phyloP scores from a whole-genome alignment of 2,797 vertebrate genomes.

The Thalassophryne amazonica region DNA sequence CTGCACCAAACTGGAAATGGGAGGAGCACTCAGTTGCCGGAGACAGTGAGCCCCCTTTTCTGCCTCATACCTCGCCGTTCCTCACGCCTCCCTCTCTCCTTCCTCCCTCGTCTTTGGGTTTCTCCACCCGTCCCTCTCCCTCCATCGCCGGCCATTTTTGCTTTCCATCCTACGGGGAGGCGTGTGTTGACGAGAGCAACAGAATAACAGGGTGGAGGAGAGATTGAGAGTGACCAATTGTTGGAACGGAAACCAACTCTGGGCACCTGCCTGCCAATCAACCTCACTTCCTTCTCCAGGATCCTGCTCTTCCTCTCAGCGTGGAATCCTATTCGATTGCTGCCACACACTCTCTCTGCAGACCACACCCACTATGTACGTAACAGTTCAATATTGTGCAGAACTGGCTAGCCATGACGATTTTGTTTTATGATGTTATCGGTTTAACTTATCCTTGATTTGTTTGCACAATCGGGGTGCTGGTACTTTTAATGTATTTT shows the following conservation, averaged over 20 bases:
- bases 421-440: conserved; percentile 68
- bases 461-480: conserved; percentile 73
- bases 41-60: conserved; percentile 51
- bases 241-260: conserved; percentile 42
- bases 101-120: conserved; percentile 53
- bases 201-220: conserved; percentile 37
- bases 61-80: conserved; percentile 67
- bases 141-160: conserved; percentile 38
- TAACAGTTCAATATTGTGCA: conserved; percentile 71
- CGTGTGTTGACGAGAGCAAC: conserved; percentile 30
- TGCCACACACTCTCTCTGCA: conserved; percentile 61
- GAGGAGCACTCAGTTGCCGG: conserved; percentile 55
- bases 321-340: conserved; percentile 55
- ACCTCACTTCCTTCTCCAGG: conserved; percentile 52
- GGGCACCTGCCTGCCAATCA: conserved; percentile 47
- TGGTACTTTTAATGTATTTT: conserved; percentile 73
- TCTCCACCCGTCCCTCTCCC: conserved; percentile 26
- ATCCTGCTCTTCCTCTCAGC: conserved; percentile 63
- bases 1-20: conserved; percentile 52
- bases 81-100: conserved; percentile 55
- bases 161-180: conserved; percentile 48
- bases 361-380: conserved; percentile 72
- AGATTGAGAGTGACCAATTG: conserved; percentile 33
- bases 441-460: conserved; percentile 75
- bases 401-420: conserved; percentile 72